These are phyloP conservation scores for Gnatocerus cornutus DNA, from an alignment of 2,888 invertebrate species.

Conservation along the genomic window DNA sequence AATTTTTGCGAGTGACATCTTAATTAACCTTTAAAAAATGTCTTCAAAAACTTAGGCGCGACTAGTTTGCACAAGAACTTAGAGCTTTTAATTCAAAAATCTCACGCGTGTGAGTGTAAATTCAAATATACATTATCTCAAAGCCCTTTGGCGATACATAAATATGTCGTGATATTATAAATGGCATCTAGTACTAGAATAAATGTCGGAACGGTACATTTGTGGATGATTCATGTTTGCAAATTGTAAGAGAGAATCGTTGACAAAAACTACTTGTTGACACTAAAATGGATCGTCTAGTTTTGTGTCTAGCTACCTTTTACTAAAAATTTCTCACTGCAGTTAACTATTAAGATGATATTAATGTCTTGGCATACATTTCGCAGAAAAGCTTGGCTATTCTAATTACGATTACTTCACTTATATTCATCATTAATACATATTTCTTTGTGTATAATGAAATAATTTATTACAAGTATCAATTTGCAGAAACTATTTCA, in stretches of 20 bases:
- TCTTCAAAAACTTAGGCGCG: no score
- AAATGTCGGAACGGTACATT: constrained; percentile 1
- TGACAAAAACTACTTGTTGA: constrained; percentile 4
- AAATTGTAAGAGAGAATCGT: background rate
- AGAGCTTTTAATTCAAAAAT: background rate
- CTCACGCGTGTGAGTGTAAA: background rate
- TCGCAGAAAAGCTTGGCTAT: constrained; percentile 6
- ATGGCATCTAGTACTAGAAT: background rate
- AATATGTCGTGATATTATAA: constrained; percentile 3
- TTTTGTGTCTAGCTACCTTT: no score
- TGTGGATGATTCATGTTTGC: background rate
- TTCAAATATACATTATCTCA: background rate
- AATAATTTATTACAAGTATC: constrained; percentile 31
- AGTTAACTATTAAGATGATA: background rate
- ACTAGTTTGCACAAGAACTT: background rate
- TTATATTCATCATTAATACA: background rate
- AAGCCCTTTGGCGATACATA: constrained; percentile 6
- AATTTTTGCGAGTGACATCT: no score
- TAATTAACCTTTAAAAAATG: no score
- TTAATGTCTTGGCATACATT: background rate
- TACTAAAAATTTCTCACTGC: no score
- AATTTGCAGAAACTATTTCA: constrained; percentile 24
- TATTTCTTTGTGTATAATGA: constrained; percentile 1
- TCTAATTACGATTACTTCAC: constrained; percentile 8
- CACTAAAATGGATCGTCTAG: no score